Conservation (phyloP, 1,140 invertebrate genomes). For the Asobara japonica region DNA sequence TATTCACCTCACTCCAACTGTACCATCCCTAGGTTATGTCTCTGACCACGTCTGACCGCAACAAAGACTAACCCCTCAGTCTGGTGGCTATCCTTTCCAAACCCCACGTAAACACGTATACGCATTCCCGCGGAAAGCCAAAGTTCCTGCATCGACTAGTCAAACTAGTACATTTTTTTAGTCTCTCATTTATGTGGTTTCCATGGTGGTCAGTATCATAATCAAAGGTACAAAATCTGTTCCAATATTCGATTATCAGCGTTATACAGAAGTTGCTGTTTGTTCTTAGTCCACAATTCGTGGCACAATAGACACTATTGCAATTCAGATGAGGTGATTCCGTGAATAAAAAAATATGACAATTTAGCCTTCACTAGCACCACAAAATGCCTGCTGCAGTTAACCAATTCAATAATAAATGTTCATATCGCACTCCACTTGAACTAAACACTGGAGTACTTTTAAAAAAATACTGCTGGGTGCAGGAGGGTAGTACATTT, state of each 20-base stretch:
- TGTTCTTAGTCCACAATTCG: too few species aligned
- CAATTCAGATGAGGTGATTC: too few species aligned
- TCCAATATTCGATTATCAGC: not conserved
- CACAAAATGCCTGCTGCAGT: too few species aligned
- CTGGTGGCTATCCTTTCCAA: constrained; percentile 15
- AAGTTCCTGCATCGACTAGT: constrained; percentile 44
- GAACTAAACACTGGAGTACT: too few species aligned
- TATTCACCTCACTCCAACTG: constrained; percentile 21
- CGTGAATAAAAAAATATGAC: too few species aligned
- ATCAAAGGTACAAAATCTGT: not conserved
- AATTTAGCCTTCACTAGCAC: too few species aligned
- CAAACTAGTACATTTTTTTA: not conserved
- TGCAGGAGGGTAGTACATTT: too few species aligned
- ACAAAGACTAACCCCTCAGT: constrained; percentile 47
- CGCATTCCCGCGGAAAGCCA: constrained; percentile 27
- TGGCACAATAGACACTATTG: too few species aligned
- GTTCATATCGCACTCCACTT: too few species aligned
- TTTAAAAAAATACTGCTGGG: too few species aligned
- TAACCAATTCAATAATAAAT: too few species aligned
- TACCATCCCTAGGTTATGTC: constrained; percentile 36
- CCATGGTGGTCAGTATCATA: not conserved
- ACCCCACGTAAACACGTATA: constrained; percentile 12
- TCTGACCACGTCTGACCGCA: constrained; percentile 54
- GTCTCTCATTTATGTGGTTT: not conserved
- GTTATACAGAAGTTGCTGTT: too few species aligned